A percentile compares a stretch with the other conserved stretches of the same genome.
These are phyloP conservation scores for Macaria liturata DNA, from an alignment of 2,888 invertebrate species.

Conservation along the genomic window DNA sequence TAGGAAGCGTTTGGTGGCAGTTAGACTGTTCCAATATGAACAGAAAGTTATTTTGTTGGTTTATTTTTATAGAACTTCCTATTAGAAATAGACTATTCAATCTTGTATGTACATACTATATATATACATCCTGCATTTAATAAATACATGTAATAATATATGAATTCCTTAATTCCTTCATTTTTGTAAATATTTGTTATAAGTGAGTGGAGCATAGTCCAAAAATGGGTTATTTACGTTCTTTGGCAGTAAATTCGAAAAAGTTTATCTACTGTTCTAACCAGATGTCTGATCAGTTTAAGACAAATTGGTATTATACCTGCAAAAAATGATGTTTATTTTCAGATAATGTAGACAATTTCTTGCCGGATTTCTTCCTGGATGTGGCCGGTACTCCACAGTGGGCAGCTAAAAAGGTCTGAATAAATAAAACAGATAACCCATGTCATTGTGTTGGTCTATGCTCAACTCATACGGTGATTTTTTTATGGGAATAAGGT, in stretches of 20 bases:
- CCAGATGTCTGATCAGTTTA: neutral
- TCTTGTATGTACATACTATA: too few species aligned
- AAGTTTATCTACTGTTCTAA: too few species aligned
- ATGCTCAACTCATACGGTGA: constrained; percentile 16
- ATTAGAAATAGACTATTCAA: too few species aligned
- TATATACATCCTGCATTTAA: too few species aligned
- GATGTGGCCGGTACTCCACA: constrained; percentile 64
- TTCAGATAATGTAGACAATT: constrained; percentile 83
- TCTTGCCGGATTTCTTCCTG: constrained; percentile 96
- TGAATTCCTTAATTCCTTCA: too few species aligned
- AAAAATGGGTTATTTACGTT: constrained; percentile 30
- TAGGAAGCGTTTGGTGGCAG: too few species aligned
- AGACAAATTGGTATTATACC: neutral
- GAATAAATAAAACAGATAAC: constrained; percentile 25
- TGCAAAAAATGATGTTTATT: constrained; percentile 46
- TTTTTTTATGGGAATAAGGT: constrained; percentile 1
- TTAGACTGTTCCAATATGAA: too few species aligned
- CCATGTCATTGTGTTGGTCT: constrained; percentile 14
- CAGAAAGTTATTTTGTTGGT: too few species aligned
- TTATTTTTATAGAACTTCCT: too few species aligned
- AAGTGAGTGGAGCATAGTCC: constrained; percentile 12
- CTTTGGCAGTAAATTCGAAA: constrained; percentile 11
- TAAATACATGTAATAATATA: too few species aligned
- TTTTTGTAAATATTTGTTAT: too few species aligned
- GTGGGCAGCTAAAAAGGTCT: constrained; percentile 58